These are phyloP conservation scores for Bombycilla garrulus DNA, from an alignment of 2,113 vertebrate genomes.

Conservation along the genomic window DNA sequence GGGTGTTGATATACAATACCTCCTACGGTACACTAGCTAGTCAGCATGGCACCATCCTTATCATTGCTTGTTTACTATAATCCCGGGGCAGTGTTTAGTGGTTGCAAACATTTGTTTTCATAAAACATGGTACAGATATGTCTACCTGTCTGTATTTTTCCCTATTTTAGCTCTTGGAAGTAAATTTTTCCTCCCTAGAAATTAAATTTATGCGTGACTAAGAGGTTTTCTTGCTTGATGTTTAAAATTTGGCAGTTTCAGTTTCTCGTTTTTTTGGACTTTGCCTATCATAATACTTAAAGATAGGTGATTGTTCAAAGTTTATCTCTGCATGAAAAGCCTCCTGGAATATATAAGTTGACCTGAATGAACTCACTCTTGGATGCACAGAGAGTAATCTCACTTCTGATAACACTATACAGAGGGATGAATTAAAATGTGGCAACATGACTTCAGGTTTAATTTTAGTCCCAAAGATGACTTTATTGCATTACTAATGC, in stretches of 20 bases:
- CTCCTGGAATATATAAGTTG: not conserved
- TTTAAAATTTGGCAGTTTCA: not conserved
- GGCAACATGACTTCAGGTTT: not conserved
- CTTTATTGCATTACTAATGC: not conserved
- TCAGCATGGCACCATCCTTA: conserved; percentile 30
- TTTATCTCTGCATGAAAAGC: not conserved
- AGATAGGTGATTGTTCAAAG: not conserved
- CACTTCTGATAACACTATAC: not conserved
- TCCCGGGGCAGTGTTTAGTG: not conserved
- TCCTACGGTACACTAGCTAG: not conserved
- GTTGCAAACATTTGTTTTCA: not conserved
- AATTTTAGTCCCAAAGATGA: not conserved
- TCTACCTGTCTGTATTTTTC: not conserved
- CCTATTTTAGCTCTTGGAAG: not conserved
- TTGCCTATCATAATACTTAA: not conserved
- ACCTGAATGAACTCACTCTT: not conserved
- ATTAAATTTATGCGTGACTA: not conserved
- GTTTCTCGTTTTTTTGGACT: not conserved
- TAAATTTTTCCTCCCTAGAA: not conserved
- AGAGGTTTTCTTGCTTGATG: not conserved
- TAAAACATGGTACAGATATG: not conserved
- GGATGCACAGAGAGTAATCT: not conserved
- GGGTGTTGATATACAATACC: conserved; percentile 45
- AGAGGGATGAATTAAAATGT: not conserved
- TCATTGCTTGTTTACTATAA: conserved; percentile 32